Evolutionary conservation across 2,113 vertebrate genomes (phyloP), one percentile per base, ranked within the genome.

Genomic region (Romanogobio albipinnatus): DNA sequence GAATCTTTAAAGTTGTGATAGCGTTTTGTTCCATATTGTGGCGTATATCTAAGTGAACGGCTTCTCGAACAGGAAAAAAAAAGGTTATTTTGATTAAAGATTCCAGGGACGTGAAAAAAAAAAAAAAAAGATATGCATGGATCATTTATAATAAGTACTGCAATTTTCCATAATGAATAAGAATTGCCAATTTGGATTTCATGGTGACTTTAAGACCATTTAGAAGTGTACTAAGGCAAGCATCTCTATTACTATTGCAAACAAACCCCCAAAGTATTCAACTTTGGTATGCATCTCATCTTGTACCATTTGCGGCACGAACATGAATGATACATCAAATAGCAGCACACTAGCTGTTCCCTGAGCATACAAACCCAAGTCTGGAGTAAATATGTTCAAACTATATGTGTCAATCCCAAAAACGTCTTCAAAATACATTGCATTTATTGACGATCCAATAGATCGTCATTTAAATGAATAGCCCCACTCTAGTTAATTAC

Each of bases 401-500:
- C 39, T 3, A 51, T 49, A 14, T 1, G 0, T 24, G 5, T 13
- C 4, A 15, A 24, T 43, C 19, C 39, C 29, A 53, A 76, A 73
- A 9, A 68, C 1, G 3, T 53, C n/a, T 36, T 58, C 43, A 53
- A 81, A 86, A 76, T 77, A 62, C 4, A 19, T 76, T 53, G 29
- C 17, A 24, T 43, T 82, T 73, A 75, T 79, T 79, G 85, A 86
- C 36, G 22, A 82, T 26, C 56, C 74, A 49, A 79, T 88, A 81
- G 71, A 39, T 77, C 45, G 43, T 13, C 19, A 4, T 77, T 86
- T 47, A 68, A 66, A 86, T 56, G 29, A 84, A 86, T 76, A 49
- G 45, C 62, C 19, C 76, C 59, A 84, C 78, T 88, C 86, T 82
- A 73, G 68, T 84, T 84, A 84, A 86, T 75, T 82, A 47, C 53